These are phyloP conservation scores for Gadopsis marmoratus DNA, from an alignment of 2,797 vertebrate species.

Conservation along the genomic window DNA sequence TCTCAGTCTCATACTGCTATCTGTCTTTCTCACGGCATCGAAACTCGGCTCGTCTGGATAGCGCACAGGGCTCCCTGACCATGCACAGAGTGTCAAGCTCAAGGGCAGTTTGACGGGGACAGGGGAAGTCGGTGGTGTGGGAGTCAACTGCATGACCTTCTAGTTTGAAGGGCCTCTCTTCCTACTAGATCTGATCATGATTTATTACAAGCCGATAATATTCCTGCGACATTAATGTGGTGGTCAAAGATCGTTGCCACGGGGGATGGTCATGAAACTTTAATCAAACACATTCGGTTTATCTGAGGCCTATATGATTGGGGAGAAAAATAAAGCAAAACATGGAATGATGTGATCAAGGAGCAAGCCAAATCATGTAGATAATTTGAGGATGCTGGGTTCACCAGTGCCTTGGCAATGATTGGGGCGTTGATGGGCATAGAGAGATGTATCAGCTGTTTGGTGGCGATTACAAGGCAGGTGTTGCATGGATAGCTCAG, in stretches of 20 bases:
- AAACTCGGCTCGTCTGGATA: slow-evolving; percentile 9
- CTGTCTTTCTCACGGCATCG: background rate
- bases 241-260: slow-evolving; percentile 29
- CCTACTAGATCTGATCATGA: slow-evolving; percentile 3
- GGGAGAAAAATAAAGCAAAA: slow-evolving; percentile 45
- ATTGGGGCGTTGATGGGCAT: slow-evolving; percentile 30
- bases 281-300: slow-evolving; percentile 46
- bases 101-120: slow-evolving; percentile 21
- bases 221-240: slow-evolving; percentile 12
- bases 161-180: background rate
- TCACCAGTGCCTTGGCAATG: slow-evolving; percentile 37
- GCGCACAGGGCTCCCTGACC: background rate
- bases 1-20: background rate
- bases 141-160: slow-evolving; percentile 10
- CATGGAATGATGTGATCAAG: slow-evolving; percentile 40
- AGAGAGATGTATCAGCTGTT: slow-evolving; percentile 61
- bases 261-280: slow-evolving; percentile 28
- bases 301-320: slow-evolving; percentile 21
- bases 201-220: slow-evolving; percentile 24
- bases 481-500: slow-evolving; percentile 46
- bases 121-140: background rate
- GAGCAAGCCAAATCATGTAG: slow-evolving; percentile 44
- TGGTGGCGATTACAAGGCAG: slow-evolving; percentile 57
- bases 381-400: slow-evolving; percentile 43
- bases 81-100: background rate